These are phyloP conservation scores for Halcyon badia DNA, from an alignment of 2,797 vertebrate genomes.

Conservation along the genomic window DNA sequence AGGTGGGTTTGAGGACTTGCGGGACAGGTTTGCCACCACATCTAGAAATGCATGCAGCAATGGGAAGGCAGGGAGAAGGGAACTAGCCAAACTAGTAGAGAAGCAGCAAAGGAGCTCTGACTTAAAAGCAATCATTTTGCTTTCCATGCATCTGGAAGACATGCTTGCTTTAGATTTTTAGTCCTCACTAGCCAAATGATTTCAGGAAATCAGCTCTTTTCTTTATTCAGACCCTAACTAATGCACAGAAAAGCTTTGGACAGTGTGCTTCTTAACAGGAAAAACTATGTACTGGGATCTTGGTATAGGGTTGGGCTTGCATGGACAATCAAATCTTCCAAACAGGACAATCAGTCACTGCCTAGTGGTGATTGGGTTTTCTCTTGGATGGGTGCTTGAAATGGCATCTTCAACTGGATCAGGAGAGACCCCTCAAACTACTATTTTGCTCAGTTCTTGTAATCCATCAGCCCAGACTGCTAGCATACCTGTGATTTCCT, in stretches of 20 bases:
- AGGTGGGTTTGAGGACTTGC: neutral
- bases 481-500: neutral
- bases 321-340: neutral
- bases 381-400: neutral
- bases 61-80: neutral
- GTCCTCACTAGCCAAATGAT: neutral
- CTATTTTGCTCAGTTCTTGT: neutral
- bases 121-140: neutral
- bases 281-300: neutral
- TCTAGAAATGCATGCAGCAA: neutral
- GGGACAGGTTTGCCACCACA: neutral
- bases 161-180: neutral
- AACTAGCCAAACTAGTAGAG: neutral
- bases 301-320: neutral
- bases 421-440: neutral
- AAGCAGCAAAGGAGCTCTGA: neutral
- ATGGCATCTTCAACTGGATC: neutral
- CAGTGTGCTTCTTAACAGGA: neutral
- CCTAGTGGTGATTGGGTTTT: accelerated
- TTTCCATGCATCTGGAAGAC: neutral
- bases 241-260: neutral
- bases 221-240: neutral
- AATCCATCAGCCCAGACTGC: neutral
- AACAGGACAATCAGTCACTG: neutral
- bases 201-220: neutral